A percentile compares a stretch with the other conserved stretches of the same genome.
phyloP scores from a whole-genome alignment of 2,888 invertebrate species.

The Cancer borealis region DNA sequence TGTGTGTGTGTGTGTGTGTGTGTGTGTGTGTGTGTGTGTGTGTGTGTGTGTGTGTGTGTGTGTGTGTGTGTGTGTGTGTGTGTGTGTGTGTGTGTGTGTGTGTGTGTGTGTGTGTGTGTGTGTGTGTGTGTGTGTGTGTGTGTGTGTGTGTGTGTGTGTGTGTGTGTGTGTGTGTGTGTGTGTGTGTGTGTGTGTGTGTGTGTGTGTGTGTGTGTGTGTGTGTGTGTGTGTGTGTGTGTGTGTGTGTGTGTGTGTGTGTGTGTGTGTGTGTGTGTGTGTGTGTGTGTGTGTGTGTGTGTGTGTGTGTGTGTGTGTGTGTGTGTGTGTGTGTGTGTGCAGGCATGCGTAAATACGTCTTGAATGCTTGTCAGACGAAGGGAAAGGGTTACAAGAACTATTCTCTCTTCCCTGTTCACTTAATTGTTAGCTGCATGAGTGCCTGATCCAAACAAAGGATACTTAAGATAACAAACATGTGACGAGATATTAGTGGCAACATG shows the following conservation, averaged over 20 bases:
- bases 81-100: not conserved
- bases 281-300: slow-evolving; percentile 18
- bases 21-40: not conserved
- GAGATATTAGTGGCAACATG: not conserved
- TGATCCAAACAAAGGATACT: not conserved
- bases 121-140: no score
- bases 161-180: not conserved
- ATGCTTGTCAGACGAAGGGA: not conserved
- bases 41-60: no score
- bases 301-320: slow-evolving; percentile 32
- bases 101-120: no score
- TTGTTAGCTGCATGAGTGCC: not conserved
- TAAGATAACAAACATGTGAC: not conserved
- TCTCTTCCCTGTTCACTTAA: not conserved
- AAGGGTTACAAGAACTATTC: not conserved
- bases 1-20: no score
- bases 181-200: not conserved
- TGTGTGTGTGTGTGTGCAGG: slow-evolving; percentile 22
- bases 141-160: no score
- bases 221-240: not conserved
- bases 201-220: not conserved
- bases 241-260: slow-evolving; percentile 22
- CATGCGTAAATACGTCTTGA: not conserved
- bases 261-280: slow-evolving; percentile 33
- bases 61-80: no score